A percentile compares a stretch with the other conserved stretches of the same genome.
These are phyloP conservation scores for Mionectes macconnelli DNA, from an alignment of 2,113 vertebrate genomes.

Conservation along the genomic window DNA sequence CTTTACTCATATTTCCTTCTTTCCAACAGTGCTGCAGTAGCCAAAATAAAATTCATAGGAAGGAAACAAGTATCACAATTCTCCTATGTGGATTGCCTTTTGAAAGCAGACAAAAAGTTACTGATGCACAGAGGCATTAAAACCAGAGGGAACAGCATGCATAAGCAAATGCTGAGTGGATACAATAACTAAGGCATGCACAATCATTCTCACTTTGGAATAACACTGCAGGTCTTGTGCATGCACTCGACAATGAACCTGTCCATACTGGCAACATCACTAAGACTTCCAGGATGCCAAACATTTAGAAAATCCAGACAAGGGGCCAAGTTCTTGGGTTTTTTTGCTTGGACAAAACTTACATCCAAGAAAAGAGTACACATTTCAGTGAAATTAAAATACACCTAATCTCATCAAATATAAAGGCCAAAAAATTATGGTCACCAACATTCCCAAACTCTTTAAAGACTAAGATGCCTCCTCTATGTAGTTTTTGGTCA, in stretches of 20 bases:
- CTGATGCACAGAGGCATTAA: neutral
- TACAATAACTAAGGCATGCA: neutral
- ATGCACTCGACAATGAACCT: neutral
- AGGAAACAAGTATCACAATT: neutral
- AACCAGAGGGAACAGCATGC: neutral
- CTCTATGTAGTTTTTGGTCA: neutral
- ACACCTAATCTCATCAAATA: neutral
- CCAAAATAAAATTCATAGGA: neutral
- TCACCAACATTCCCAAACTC: neutral
- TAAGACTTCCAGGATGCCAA: neutral
- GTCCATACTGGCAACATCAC: neutral
- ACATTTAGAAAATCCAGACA: neutral
- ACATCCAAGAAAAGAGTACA: neutral
- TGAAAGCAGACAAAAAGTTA: neutral
- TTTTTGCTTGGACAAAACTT: neutral
- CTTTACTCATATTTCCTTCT: neutral
- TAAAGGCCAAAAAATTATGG: neutral
- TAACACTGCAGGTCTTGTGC: neutral
- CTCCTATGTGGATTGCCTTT: neutral
- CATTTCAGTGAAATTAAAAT: neutral
- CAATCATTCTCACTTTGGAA: neutral
- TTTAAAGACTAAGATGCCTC: neutral
- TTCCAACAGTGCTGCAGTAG: neutral
- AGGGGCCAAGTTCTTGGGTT: neutral
- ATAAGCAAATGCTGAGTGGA: neutral